These are phyloP conservation scores for Homarus americanus DNA, from an alignment of 1,140 invertebrate genomes.

Conservation along the genomic window DNA sequence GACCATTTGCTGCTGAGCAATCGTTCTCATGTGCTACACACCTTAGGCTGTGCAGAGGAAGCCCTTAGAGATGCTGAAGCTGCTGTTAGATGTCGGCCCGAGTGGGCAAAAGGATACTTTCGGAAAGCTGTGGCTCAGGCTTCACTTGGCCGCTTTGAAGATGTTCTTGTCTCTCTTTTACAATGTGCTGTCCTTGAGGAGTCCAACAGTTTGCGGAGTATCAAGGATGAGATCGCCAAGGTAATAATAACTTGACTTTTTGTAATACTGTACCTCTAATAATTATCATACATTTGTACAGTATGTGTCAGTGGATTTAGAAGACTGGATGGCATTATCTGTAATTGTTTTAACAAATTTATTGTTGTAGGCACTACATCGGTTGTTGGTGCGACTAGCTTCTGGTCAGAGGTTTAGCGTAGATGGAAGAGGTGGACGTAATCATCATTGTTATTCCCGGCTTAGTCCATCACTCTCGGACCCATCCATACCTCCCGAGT, in stretches of 20 bases:
- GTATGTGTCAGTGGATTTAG: background rate
- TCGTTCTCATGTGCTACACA: constrained; percentile 83
- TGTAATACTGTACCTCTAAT: too few species aligned
- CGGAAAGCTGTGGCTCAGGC: constrained; percentile 83
- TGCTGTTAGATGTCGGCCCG: constrained; percentile 83
- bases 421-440: constrained; percentile 12
- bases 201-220: constrained; percentile 42
- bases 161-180: constrained; percentile 84
- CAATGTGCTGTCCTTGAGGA: constrained; percentile 82
- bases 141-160: constrained; percentile 83
- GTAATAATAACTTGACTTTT: background rate
- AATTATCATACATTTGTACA: background rate
- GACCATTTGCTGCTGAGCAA: constrained; percentile 86
- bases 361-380: constrained; percentile 41
- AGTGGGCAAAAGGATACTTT: constrained; percentile 88
- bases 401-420: constrained; percentile 18
- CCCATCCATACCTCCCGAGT: constrained; percentile 25
- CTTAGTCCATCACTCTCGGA: constrained; percentile 5
- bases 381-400: constrained; percentile 36
- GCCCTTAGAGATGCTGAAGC: constrained; percentile 85
- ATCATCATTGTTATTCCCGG: constrained; percentile 8
- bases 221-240: constrained; percentile 60
- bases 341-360: background rate
- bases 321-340: background rate
- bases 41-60: constrained; percentile 83